Evolutionary conservation across 1,140 invertebrate species (phyloP), one percentile per base, ranked within the genome.

Genomic region (Cydia fagiglandana): DNA sequence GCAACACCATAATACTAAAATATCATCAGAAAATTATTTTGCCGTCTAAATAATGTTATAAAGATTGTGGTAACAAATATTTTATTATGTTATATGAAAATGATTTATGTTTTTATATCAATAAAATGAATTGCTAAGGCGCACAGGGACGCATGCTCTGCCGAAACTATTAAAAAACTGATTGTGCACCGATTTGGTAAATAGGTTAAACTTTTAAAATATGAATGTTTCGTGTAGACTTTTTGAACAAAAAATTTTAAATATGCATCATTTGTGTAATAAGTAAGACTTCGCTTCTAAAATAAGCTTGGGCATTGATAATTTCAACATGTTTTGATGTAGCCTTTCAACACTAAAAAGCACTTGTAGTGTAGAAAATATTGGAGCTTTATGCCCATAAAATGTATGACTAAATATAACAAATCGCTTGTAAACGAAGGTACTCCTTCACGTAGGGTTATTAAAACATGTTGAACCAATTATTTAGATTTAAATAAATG

Each of bases 251-350:
- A 66, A 70, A 70, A 7, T 17, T 6, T 38, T 70, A 70, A 68
- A 70, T 41, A 70, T 68, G 30, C 13, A 68, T 70, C 66, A 70
- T 38, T 70, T 70, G n/a, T 70, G 34, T 70, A 70, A 70, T 70
- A 38, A 70, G n/a, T 70, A 70, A 70, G 66, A 38, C 66, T 4
- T 68, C 38, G 64, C 34, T 70, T 70, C 41, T 76, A 77, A 78
- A 81, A 78, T 75, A 77, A 47, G 73, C 70, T 73, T 76, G 77
- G 77, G 64, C 73, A 68, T 74, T 76, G 77, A 78, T 34, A 75
- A 75, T 74, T 84, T 83, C 80, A 84, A 84, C 84, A 84, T 84
- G 80, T 85, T 83, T 83, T 87, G 66, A 82, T 79, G 45, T 53
- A 73, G 45, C 41, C 66, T 70, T 15, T 38, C 64, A 70, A 70